Base-by-base conservation (phyloP, 2,888 invertebrate genomes). In the Oscheius sp. region DNA sequence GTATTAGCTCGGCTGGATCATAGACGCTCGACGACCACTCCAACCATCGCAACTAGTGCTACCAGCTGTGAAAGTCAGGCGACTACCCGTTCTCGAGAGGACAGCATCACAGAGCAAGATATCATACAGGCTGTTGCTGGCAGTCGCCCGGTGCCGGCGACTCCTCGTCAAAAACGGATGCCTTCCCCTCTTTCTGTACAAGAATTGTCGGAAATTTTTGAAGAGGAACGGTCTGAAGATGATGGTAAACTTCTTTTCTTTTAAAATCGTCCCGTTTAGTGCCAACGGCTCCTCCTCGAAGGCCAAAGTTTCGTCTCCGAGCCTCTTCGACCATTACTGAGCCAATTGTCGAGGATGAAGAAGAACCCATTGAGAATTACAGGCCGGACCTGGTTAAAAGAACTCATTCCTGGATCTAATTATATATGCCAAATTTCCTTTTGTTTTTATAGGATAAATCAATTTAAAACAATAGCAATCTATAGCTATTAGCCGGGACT, bases 161-260 rank as follows among this genome's bases (percentile, higher is more conserved):
- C 58, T 9, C 58, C 58, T 29, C 27, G 58, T 2, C 35, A 3
- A 35, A 58, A 49, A 49, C 41, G 61, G 21, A 41, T 21, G 18
- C n/a, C 49, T 2, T 49, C 52, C 27, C 23, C 29, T 13, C 16
- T 66, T 29, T 49, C 66, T 12, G 52, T 66, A 7, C 66, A 66
- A 21, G 66, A 66, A 21, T 29, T 66, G 12, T 52, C 52, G 52
- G 66, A 66, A 27, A 66, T 66, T 35, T 18, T 12, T 5, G 66
- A 66, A 16, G 63, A 63, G 9, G 35, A 9, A 21, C n/a, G 13
- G 0, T 16, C 16, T 1, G 52, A 52, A 16, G 29, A 66, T n/a
- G 45, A 18, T 43, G 16, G 55, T 23, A 23, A 55, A 5, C 21
- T 2, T 3, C 5, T 18, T 49, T 49, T 18, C 18, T 25, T 23